Evolutionary conservation across 2,888 invertebrate genomes (phyloP).

Genomic region (Drosophila flavopinicola): DNA sequence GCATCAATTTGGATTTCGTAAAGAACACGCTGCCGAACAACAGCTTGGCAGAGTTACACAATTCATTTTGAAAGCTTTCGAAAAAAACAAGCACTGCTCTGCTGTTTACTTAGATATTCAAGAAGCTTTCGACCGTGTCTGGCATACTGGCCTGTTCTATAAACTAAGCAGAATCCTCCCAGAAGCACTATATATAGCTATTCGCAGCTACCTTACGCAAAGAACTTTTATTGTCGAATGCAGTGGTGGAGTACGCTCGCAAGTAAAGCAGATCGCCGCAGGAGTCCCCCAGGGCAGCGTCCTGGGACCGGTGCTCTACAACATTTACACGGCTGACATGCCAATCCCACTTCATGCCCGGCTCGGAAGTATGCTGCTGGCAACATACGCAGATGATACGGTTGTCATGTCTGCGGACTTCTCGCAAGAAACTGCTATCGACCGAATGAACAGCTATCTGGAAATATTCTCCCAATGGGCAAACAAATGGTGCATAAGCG

Average conservation of each 20-base stretch:
- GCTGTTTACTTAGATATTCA: not conserved
- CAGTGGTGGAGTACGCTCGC: not conserved
- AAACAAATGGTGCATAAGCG: not conserved
- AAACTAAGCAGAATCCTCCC: not conserved
- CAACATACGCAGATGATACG: not conserved
- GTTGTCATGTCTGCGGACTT: not conserved
- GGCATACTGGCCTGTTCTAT: not conserved
- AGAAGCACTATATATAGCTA: not conserved
- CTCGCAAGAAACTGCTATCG: not conserved
- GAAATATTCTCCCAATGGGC: not conserved
- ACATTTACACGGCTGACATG: not conserved
- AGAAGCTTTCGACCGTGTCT: not conserved
- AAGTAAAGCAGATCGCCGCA: not conserved
- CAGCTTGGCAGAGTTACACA: not conserved
- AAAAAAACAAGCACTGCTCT: not conserved
- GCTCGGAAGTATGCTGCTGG: accelerated
- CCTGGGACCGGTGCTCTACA: not conserved
- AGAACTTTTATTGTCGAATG: not conserved
- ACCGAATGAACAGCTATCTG: not conserved
- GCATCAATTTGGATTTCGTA: not conserved
- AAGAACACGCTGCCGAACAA: not conserved
- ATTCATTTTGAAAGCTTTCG: not conserved
- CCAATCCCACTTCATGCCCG: not conserved
- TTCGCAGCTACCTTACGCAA: not conserved
- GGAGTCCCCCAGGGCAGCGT: not conserved